phyloP scores from a whole-genome alignment of 92 coral and sea anemone species.

The Nematostella vectensis region DNA sequence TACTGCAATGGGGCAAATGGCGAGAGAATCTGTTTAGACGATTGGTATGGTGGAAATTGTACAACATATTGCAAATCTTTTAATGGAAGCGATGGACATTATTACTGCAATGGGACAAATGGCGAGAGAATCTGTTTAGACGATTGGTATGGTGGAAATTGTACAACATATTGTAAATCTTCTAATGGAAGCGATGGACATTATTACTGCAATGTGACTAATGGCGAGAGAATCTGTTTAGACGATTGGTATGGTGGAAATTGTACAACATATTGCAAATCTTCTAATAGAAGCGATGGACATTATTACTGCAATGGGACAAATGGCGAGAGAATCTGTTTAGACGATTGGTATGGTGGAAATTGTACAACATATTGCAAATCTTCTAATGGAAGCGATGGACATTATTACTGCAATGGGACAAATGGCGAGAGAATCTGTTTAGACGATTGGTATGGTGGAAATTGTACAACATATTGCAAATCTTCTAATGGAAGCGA shows the following conservation, averaged over 20 bases:
- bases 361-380: constrained; percentile 27
- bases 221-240: constrained; percentile 17
- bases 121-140: constrained; percentile 25
- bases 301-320: constrained; percentile 15
- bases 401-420: constrained; percentile 26
- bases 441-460: constrained; percentile 32
- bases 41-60: constrained; percentile 57
- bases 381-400: too few species aligned
- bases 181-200: background rate
- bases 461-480: constrained; percentile 20
- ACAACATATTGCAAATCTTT: constrained; percentile 14
- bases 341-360: constrained; percentile 46
- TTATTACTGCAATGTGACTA: background rate
- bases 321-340: constrained; percentile 48
- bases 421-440: constrained; percentile 25
- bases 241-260: constrained; percentile 44
- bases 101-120: constrained; percentile 13
- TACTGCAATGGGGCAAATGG: constrained; percentile 18
- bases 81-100: too few species aligned
- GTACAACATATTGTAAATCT: constrained; percentile 14
- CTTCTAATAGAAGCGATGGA: constrained; percentile 25
- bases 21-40: constrained; percentile 27
- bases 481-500: background rate
- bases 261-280: constrained; percentile 42
- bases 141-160: constrained; percentile 33